phyloP scores from a whole-genome alignment of 2,797 vertebrate genomes.

The Atherinosoma microstoma region DNA sequence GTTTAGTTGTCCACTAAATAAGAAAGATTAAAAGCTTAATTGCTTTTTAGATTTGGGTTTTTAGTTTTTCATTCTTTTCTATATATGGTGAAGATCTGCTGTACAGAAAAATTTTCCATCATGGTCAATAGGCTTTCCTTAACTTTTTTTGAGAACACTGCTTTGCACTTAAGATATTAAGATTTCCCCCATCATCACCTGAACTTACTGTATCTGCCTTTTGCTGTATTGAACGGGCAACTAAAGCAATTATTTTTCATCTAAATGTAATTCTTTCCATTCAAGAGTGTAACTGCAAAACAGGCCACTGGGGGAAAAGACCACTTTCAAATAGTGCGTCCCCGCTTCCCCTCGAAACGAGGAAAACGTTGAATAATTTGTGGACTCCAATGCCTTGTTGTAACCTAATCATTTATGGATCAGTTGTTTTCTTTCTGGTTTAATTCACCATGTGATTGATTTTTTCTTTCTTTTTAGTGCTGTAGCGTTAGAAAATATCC shows the following conservation, averaged over 20 bases:
- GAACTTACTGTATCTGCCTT: slow-evolving; percentile 14
- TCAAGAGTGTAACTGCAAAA: slow-evolving; percentile 64
- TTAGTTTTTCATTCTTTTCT: not conserved
- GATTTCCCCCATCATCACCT: slow-evolving; percentile 32
- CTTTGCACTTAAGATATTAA: slow-evolving; percentile 19
- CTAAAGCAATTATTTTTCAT: slow-evolving; percentile 53
- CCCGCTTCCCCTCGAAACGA: slow-evolving; percentile 68
- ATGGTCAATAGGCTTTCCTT: not conserved
- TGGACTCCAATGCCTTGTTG: slow-evolving; percentile 76
- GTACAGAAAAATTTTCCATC: slow-evolving; percentile 22
- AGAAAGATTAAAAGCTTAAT: not conserved
- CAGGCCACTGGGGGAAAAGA: slow-evolving; percentile 75
- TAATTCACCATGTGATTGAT: slow-evolving; percentile 91
- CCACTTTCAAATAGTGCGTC: slow-evolving; percentile 64
- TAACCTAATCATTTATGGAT: slow-evolving; percentile 90
- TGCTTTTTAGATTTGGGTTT: not conserved
- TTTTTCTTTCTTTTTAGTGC: slow-evolving; percentile 73
- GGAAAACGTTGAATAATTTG: slow-evolving; percentile 83
- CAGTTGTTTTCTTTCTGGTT: slow-evolving; percentile 89
- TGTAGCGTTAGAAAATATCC: slow-evolving; percentile 84
- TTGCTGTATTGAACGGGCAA: slow-evolving; percentile 15
- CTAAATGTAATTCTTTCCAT: slow-evolving; percentile 45
- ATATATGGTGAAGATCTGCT: not conserved
- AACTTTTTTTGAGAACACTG: slow-evolving; percentile 15
- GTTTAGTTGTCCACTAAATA: slow-evolving; percentile 12